These are phyloP conservation scores for Drosophila ironensis DNA, from an alignment of 1,140 invertebrate species.

Conservation along the genomic window DNA sequence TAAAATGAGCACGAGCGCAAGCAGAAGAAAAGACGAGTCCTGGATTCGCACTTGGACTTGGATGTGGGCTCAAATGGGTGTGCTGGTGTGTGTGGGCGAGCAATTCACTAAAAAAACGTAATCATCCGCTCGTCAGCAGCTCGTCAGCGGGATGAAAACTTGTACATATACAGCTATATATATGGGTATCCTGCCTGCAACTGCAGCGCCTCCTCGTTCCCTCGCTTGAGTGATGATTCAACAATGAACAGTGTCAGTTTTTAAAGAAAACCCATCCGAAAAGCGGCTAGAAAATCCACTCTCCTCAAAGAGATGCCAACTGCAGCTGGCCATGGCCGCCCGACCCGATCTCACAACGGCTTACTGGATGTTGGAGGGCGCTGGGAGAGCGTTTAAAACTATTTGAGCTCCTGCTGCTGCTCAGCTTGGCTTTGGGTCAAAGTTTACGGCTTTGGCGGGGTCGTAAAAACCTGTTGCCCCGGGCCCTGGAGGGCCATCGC, in stretches of 20 bases:
- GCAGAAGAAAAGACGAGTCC: slow-evolving; percentile 1
- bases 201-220: slow-evolving; percentile 17
- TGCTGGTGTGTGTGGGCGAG: slow-evolving; percentile 12
- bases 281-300: slow-evolving; percentile 19
- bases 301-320: slow-evolving; percentile 38
- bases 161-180: background rate
- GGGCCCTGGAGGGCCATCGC: slow-evolving; percentile 10
- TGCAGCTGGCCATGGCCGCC: slow-evolving; percentile 47
- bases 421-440: slow-evolving; percentile 77
- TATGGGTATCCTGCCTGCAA: slow-evolving; percentile 6
- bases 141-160: slow-evolving; percentile 32
- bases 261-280: slow-evolving; percentile 38
- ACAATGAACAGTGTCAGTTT: slow-evolving; percentile 75
- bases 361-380: slow-evolving; percentile 26
- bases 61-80: background rate
- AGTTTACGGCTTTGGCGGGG: slow-evolving; percentile 69
- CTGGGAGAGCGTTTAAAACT: slow-evolving; percentile 69
- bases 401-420: slow-evolving; percentile 72
- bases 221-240: slow-evolving; percentile 67
- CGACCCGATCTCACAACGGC: slow-evolving; percentile 6
- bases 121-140: slow-evolving; percentile 73
- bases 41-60: slow-evolving; percentile 8
- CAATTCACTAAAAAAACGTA: slow-evolving; percentile 71
- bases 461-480: slow-evolving; percentile 74
- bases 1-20: slow-evolving; percentile 51